Percentiles rank a stretch among this genome's conserved stretches.
These are phyloP conservation scores for Phoenoteleia sp. DNA, from an alignment of 2,888 invertebrate genomes.

Conservation along the genomic window DNA sequence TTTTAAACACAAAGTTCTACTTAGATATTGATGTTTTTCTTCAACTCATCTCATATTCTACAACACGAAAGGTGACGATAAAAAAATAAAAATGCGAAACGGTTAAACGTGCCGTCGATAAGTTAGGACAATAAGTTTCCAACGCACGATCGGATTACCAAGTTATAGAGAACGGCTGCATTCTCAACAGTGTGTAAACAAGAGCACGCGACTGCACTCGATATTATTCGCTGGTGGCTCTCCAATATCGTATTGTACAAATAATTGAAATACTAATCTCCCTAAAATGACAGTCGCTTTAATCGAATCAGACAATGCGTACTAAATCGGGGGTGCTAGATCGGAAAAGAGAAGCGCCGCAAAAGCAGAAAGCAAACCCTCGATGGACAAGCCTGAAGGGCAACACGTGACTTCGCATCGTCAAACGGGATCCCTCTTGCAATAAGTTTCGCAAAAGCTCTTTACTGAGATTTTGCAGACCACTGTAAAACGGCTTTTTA, in stretches of 20 bases:
- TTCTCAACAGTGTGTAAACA: conserved; percentile 80
- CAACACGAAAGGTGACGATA: too few species aligned
- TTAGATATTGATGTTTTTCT: too few species aligned
- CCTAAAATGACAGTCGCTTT: conserved; percentile 80
- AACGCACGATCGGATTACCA: conserved; percentile 78
- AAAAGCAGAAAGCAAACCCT: conserved; percentile 79
- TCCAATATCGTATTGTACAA: conserved; percentile 82
- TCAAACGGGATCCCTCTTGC: conserved; percentile 65
- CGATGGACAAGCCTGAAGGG: conserved; percentile 77
- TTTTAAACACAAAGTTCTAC: too few species aligned
- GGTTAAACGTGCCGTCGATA: conserved; percentile 75
- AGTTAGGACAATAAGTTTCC: conserved; percentile 80
- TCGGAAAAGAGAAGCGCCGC: conserved; percentile 80
- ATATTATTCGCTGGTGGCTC: conserved; percentile 77
- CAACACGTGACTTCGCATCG: conserved; percentile 84
- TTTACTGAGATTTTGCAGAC: conserved; percentile 56
- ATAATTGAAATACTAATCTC: conserved; percentile 86
- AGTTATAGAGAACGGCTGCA: conserved; percentile 49
- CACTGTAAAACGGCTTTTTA: conserved; percentile 31
- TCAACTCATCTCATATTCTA: too few species aligned
- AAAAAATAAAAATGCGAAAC: too few species aligned
- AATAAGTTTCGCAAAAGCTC: conserved; percentile 39
- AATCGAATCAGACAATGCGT: conserved; percentile 81
- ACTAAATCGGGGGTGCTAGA: conserved; percentile 77
- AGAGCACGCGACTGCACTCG: conserved; percentile 84